Conservation (phyloP, 1,140 invertebrate species). For the Drosophila auraria region DNA sequence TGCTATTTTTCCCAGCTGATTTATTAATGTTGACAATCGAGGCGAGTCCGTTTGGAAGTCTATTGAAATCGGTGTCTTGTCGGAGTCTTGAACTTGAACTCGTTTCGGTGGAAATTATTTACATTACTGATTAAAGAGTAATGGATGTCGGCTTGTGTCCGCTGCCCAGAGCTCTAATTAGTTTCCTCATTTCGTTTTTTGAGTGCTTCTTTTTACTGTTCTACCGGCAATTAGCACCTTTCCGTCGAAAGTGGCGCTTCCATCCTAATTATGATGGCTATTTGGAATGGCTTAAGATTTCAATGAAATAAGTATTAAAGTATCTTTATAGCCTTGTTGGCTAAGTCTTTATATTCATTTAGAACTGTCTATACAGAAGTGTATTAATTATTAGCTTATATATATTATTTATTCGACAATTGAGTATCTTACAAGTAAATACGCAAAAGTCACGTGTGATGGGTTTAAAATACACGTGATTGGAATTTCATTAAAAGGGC, state of each 20-base stretch:
- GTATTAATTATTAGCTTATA: no score
- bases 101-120: conserved; percentile 13
- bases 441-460: conserved; percentile 19
- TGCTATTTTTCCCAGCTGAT: conserved; percentile 52
- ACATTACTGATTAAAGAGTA: conserved; percentile 14
- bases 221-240: conserved; percentile 31
- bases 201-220: conserved; percentile 16
- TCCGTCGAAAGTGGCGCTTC: conserved; percentile 19
- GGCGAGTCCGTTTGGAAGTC: neutral
- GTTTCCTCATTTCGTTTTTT: conserved; percentile 18
- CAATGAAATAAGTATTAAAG: neutral
- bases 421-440: conserved; percentile 14
- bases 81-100: conserved; percentile 2
- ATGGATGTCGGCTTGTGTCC: conserved; percentile 11
- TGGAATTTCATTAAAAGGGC: conserved; percentile 13
- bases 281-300: conserved; percentile 1
- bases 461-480: conserved; percentile 17
- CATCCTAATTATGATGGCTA: conserved; percentile 26
- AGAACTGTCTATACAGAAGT: no score
- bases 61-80: conserved; percentile 17
- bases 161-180: conserved; percentile 21
- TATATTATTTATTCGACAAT: conserved; percentile 20
- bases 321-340: neutral
- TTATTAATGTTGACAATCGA: conserved; percentile 56
- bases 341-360: neutral